These are phyloP conservation scores for Ganaspis sp. DNA, from an alignment of 1,140 invertebrate genomes.

Conservation along the genomic window DNA sequence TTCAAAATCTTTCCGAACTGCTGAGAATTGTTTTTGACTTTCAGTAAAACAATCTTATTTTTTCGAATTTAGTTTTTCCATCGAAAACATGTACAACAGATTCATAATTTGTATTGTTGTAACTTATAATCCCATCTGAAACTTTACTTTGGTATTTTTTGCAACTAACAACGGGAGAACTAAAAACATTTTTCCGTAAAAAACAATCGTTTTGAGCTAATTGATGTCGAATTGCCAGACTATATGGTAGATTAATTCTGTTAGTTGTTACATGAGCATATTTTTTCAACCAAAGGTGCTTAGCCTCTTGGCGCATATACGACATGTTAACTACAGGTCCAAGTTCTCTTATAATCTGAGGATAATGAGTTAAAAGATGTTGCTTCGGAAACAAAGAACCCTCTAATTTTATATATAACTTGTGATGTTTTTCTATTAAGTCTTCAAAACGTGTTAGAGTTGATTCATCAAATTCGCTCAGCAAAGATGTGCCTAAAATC, in stretches of 20 bases:
- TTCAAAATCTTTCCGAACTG: too few relatives aligned
- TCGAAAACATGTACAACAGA: too few relatives aligned
- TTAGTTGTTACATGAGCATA: too few relatives aligned
- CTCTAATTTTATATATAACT: neutral
- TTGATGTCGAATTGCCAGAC: constrained; percentile 24
- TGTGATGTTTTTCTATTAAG: neutral
- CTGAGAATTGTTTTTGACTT: too few relatives aligned
- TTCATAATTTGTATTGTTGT: neutral
- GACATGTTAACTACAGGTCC: neutral
- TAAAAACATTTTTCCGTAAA: neutral
- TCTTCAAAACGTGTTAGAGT: neutral
- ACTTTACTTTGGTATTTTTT: neutral
- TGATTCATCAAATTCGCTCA: neutral
- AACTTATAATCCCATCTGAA: neutral
- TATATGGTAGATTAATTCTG: neutral
- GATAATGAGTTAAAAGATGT: neutral
- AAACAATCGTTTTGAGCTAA: neutral
- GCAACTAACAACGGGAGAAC: neutral
- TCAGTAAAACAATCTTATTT: too few relatives aligned
- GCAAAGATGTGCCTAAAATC: neutral
- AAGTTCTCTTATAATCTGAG: neutral
- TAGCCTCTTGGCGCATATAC: neutral
- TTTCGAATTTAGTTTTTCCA: too few relatives aligned
- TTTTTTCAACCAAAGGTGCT: too few relatives aligned
- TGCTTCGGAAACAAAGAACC: neutral